phyloP scores from a whole-genome alignment of 1,140 invertebrate species.

The Drosophila bifasciata region DNA sequence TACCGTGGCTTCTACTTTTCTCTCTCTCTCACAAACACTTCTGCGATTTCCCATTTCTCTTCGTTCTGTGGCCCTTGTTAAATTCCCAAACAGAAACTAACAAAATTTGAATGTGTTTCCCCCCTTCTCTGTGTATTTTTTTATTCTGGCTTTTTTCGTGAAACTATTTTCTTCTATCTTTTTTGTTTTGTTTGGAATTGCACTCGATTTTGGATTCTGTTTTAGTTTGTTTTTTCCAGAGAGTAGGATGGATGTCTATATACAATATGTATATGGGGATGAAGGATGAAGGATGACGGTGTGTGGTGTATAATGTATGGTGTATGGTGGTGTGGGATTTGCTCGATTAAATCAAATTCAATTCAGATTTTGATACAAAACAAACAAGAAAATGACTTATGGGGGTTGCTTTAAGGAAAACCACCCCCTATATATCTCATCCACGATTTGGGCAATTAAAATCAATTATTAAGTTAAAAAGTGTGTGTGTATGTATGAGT shows the following conservation, averaged over 20 bases:
- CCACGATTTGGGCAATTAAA: too few relatives aligned
- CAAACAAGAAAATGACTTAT: constrained; percentile 11
- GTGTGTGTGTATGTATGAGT: not conserved
- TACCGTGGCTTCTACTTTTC: too few relatives aligned
- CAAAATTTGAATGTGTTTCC: too few relatives aligned
- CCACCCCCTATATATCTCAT: too few relatives aligned
- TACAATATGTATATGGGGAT: constrained; percentile 34
- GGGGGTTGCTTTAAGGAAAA: not conserved
- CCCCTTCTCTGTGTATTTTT: too few relatives aligned
- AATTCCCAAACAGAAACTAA: too few relatives aligned
- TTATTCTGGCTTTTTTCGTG: not conserved
- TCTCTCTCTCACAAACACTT: too few relatives aligned
- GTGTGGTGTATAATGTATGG: constrained; percentile 18
- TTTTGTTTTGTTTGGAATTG: constrained; percentile 18
- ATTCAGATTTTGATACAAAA: constrained; percentile 45
- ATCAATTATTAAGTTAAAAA: too few relatives aligned
- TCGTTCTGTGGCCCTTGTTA: too few relatives aligned
- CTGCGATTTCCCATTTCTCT: too few relatives aligned
- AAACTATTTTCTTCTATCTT: not conserved
- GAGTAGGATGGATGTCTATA: constrained; percentile 29
- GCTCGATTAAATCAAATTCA: constrained; percentile 8
- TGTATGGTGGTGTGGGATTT: constrained; percentile 5
- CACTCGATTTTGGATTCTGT: constrained; percentile 24
- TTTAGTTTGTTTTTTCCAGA: constrained; percentile 12
- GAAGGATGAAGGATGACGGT: not conserved